These are phyloP conservation scores for Leptestheria dahalacensis DNA, from an alignment of 1,140 invertebrate genomes.

Conservation along the genomic window DNA sequence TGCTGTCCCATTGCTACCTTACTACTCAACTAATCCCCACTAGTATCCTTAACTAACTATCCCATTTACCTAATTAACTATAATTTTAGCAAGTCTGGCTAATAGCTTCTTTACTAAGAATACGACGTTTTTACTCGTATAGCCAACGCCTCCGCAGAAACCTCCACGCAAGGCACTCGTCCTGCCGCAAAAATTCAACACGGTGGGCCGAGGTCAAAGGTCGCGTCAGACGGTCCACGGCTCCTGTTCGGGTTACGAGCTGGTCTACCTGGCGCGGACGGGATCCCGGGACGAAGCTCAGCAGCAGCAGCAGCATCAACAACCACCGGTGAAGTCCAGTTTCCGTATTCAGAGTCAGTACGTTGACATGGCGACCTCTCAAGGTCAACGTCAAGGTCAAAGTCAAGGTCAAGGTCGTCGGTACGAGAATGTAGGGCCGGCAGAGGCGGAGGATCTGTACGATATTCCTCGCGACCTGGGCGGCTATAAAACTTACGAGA, in stretches of 20 bases:
- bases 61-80: too few species aligned
- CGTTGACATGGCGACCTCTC: neutral
- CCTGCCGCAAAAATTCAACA: neutral
- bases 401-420: neutral
- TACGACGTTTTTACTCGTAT: neutral
- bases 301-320: too few species aligned
- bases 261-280: slow-evolving; percentile 12
- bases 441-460: slow-evolving; percentile 1
- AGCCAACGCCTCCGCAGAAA: slow-evolving; percentile 14
- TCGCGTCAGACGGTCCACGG: neutral
- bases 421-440: slow-evolving; percentile 9
- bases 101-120: neutral
- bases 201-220: neutral
- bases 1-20: too few species aligned
- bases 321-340: too few species aligned
- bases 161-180: slow-evolving; percentile 8
- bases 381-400: neutral
- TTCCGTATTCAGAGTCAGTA: neutral
- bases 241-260: slow-evolving; percentile 11
- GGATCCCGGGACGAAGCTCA: neutral
- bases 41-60: too few species aligned
- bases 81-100: too few species aligned
- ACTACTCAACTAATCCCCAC: too few species aligned
- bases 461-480: slow-evolving; percentile 11
- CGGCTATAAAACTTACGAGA: slow-evolving; percentile 5